Conservation (phyloP, 2,797 vertebrate genomes). For the Acanthurus leucopareius region DNA sequence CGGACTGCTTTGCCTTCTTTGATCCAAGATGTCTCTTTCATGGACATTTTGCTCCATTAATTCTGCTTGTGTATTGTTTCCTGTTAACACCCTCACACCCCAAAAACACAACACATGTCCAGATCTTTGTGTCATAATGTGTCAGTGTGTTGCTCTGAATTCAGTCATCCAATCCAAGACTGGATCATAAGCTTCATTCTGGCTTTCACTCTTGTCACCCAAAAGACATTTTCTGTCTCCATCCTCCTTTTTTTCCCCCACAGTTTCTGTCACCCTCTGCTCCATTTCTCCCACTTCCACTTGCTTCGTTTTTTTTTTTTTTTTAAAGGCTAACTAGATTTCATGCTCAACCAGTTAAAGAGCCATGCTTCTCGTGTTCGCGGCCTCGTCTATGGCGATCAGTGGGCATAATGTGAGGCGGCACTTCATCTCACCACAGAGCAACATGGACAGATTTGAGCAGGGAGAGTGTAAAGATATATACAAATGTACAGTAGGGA, state of each 20-base stretch:
- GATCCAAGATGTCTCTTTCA: conserved; percentile 7
- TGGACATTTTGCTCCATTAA: neutral
- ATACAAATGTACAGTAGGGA: neutral
- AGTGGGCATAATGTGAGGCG: conserved; percentile 56
- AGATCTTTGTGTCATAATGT: conserved; percentile 9
- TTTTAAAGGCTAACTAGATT: conserved; percentile 74
- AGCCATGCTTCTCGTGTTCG: conserved; percentile 53
- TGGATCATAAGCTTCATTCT: conserved; percentile 33
- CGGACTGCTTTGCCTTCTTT: conserved; percentile 30
- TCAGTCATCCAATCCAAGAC: conserved; percentile 4
- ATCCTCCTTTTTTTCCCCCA: conserved; percentile 34
- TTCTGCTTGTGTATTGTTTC: neutral
- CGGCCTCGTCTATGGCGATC: conserved; percentile 58
- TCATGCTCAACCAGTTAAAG: conserved; percentile 76
- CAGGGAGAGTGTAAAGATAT: neutral
- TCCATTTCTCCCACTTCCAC: conserved; percentile 42
- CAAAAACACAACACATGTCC: conserved; percentile 4
- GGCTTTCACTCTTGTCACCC: conserved; percentile 15
- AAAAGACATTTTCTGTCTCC: conserved; percentile 34
- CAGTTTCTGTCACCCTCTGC: conserved; percentile 58
- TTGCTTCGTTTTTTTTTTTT: conserved; percentile 16
- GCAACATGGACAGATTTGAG: conserved; percentile 19
- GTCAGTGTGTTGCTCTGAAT: neutral
- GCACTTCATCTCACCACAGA: conserved; percentile 34
- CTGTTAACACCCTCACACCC: neutral